Evolutionary conservation across 2,888 invertebrate species (phyloP).

Genomic region (Tolmerus cingulatus): DNA sequence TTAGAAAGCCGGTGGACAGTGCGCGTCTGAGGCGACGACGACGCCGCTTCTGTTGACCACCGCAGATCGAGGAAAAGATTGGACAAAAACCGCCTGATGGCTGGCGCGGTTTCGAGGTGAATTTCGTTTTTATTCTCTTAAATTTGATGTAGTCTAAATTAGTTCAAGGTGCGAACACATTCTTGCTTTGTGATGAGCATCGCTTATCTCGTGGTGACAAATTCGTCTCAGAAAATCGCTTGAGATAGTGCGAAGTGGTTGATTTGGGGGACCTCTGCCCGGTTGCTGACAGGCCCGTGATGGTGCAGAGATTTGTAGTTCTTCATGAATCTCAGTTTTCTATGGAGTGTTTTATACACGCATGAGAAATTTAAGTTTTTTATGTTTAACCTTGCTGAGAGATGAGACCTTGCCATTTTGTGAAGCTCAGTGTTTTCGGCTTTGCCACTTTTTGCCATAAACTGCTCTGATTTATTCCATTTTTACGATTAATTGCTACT

Average conservation of each 20-base stretch:
- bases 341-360: background rate
- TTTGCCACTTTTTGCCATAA: background rate
- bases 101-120: background rate
- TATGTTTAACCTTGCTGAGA: background rate
- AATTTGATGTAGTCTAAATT: constrained; percentile 28
- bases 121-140: constrained; percentile 19
- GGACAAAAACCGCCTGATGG: background rate
- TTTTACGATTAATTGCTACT: background rate
- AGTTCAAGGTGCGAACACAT: constrained; percentile 39
- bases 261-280: background rate
- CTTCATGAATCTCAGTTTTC: background rate
- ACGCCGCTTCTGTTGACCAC: background rate
- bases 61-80: background rate
- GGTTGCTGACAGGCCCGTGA: background rate
- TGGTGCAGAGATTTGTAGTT: background rate
- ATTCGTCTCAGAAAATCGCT: background rate
- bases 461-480: background rate
- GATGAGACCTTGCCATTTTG: background rate
- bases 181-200: constrained; percentile 30
- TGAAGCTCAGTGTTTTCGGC: background rate
- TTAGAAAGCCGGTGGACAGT: background rate
- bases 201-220: background rate
- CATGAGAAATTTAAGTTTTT: background rate
- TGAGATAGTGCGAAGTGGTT: background rate
- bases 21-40: background rate